A percentile compares a stretch with the other conserved stretches of the same genome.
These are phyloP conservation scores for Egretta garzetta DNA, from an alignment of 2,113 vertebrate genomes.

Conservation along the genomic window DNA sequence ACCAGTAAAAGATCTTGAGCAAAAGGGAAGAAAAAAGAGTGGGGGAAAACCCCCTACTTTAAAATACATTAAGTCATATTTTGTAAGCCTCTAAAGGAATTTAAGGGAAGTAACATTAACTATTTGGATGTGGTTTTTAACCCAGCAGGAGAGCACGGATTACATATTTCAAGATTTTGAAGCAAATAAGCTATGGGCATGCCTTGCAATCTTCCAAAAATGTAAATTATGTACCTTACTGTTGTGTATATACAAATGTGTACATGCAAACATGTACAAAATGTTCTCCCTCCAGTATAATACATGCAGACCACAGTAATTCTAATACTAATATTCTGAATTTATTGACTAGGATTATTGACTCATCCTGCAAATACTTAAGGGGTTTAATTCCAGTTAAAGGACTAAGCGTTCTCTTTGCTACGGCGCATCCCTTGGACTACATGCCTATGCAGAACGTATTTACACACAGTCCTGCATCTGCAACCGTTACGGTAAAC, in stretches of 20 bases:
- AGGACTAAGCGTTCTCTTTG: not conserved
- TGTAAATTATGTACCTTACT: not conserved
- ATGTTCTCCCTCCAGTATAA: not conserved
- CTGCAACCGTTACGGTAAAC: not conserved
- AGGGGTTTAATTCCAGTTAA: not conserved
- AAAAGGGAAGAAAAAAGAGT: not conserved
- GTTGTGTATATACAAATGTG: not conserved
- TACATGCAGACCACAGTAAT: not conserved
- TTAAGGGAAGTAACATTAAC: conserved; percentile 15
- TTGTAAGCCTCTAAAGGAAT: conserved; percentile 38
- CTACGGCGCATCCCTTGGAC: not conserved
- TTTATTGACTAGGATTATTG: not conserved
- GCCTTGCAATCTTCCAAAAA: not conserved
- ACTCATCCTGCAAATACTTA: not conserved
- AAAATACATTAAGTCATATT: not conserved
- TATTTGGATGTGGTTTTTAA: conserved; percentile 1
- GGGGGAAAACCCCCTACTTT: not conserved
- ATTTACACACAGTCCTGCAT: not conserved
- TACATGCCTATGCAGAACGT: rapidly evolving
- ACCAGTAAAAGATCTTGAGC: not conserved
- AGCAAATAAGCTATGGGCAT: not conserved
- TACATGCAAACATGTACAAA: not conserved
- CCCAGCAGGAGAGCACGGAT: not conserved
- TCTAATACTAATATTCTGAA: not conserved
- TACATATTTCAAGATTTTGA: conserved; percentile 8